Conservation (phyloP, 2,113 vertebrate species). For the Perca flavescens region DNA sequence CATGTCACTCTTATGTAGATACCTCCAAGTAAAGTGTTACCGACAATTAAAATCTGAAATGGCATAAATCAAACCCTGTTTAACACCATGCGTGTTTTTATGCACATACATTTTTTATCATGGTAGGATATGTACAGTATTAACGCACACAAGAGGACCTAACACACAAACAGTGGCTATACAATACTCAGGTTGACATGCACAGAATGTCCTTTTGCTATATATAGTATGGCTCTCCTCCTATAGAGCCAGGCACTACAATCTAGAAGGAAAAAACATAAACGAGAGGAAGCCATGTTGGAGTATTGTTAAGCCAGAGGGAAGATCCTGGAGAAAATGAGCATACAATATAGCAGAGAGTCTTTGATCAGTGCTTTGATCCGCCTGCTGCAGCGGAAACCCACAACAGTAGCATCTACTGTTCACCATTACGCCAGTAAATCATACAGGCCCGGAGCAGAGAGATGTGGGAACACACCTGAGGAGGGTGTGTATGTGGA, state of each 20-base stretch:
- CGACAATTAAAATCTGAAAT: conserved; percentile 38
- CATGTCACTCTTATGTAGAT: too few relatives aligned
- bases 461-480: conserved; percentile 28
- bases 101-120: conserved; percentile 13
- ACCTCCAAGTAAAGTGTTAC: too few relatives aligned
- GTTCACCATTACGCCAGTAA: conserved; percentile 36
- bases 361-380: conserved; percentile 54
- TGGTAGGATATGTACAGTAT: background rate
- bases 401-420: conserved; percentile 35
- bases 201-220: background rate
- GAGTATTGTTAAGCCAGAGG: background rate
- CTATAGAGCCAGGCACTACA: background rate
- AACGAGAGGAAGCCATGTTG: background rate
- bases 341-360: conserved; percentile 3
- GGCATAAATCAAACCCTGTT: conserved; percentile 19
- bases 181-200: background rate
- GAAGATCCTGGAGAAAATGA: conserved; percentile 15
- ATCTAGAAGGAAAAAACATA: background rate
- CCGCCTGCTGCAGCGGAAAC: conserved; percentile 41
- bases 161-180: conserved; percentile 2
- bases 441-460: conserved; percentile 30
- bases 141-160: background rate
- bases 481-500: conserved; percentile 8
- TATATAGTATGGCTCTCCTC: background rate
- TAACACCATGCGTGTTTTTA: conserved; percentile 2